Conservation (phyloP, 2,113 vertebrate genomes). For the Tinamus guttatus region DNA sequence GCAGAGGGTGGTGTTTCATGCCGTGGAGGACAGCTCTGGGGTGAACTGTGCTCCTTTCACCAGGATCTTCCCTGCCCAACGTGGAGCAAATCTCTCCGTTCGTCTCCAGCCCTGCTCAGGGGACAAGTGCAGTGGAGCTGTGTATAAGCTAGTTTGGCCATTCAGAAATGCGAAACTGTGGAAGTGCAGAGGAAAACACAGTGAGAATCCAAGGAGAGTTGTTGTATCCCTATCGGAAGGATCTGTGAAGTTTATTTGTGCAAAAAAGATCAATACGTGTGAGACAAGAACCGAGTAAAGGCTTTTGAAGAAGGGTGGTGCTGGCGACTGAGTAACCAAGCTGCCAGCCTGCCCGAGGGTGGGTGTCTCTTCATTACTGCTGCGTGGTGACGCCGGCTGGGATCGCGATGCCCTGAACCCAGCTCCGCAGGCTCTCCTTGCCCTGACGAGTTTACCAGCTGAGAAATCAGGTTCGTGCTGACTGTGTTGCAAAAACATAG, state of each 20-base stretch:
- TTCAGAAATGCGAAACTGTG: not conserved
- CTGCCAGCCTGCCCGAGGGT: not conserved
- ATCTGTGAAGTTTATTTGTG: not conserved
- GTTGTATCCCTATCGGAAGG: not conserved
- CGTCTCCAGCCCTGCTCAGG: not conserved
- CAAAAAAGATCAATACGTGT: not conserved
- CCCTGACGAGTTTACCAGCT: conserved; percentile 47
- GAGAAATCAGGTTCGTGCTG: conserved; percentile 51
- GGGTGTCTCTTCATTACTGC: not conserved
- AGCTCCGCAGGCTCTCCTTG: conserved; percentile 38
- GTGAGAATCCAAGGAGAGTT: not conserved
- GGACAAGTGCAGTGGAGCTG: not conserved
- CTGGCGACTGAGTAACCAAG: not conserved
- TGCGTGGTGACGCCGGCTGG: not conserved
- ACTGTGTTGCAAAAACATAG: conserved; percentile 13
- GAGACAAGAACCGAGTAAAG: not conserved
- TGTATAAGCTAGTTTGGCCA: not conserved
- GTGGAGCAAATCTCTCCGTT: not conserved
- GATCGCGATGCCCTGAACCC: conserved; percentile 52
- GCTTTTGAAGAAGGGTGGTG: not conserved
- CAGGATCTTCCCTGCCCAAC: not conserved
- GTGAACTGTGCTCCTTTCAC: not conserved
- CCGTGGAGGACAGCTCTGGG: not conserved
- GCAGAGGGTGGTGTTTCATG: not conserved
- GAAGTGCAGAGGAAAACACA: not conserved